Evolutionary conservation across 2,888 invertebrate genomes (phyloP), one percentile per base, ranked within the genome.

Genomic region (Rugalucina vietnamica): DNA sequence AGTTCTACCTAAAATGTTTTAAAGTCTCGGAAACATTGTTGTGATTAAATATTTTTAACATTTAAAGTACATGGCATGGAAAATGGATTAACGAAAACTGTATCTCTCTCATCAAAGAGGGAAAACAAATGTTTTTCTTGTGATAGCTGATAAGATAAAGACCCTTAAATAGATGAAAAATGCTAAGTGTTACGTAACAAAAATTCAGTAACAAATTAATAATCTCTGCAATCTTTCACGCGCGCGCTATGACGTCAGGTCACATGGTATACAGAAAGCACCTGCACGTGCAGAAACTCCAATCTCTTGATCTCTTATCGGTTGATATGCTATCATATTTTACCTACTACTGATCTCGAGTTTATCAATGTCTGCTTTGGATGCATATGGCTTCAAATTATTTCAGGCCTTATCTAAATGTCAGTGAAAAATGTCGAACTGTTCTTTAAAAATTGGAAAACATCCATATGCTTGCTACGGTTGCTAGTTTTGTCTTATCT

Each of bases 321-420:
- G 18, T 18, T 18, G 65, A 65, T 65, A 34, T 34, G 8, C 34
- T 65, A 65, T 65, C 65, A 65, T 34, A 65, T 65, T 65, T 34
- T 65, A 65, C 65, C 65, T 34, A 65, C 65, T 65, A 65, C 65
- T 29, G 65, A 65, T 65, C 65, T 65, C 21, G 34, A 65, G 34
- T 65, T 65, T 65, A 65, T 65, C 65, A 65, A 65, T 34, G 65
- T 65, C 65, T 65, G 34, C 65, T 65, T 65, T 65, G 65, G 65
- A 65, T n/a, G 65, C 65, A 34, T 65, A 34, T 65, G 65, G 65
- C 65, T 65, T 65, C 65, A 34, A 65, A 65, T 65, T 65, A 65
- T 65, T 65, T 65, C 65, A 34, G 14, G 32, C 34, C 34, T 65
- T 65, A 65, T 65, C 65, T n/a, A 21, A 12, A 65, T n/a, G 32